A percentile compares a stretch with the other conserved stretches of the same genome.
phyloP scores from a whole-genome alignment of 2,888 invertebrate genomes.

The Acrobasis suavella region DNA sequence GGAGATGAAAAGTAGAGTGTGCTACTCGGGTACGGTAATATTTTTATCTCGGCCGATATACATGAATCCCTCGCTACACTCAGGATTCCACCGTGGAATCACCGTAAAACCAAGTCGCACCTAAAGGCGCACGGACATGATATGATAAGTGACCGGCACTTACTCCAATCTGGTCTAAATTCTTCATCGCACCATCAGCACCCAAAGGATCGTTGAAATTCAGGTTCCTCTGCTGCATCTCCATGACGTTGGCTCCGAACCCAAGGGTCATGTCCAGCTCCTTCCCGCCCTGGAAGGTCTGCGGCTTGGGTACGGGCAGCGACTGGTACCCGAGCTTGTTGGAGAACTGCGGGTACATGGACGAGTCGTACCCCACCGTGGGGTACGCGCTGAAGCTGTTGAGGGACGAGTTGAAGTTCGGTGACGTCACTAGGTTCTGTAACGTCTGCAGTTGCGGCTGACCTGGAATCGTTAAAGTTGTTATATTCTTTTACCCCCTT shows the following conservation, averaged over 20 bases:
- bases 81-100: too few species aligned
- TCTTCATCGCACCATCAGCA: conserved; percentile 45
- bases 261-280: conserved; percentile 51
- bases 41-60: too few species aligned
- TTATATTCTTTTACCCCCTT: background rate
- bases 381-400: conserved; percentile 60
- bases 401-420: conserved; percentile 63
- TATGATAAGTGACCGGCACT: too few species aligned
- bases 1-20: too few species aligned
- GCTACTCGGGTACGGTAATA: too few species aligned
- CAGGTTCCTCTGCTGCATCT: conserved; percentile 50
- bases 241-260: conserved; percentile 50
- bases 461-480: conserved; percentile 25
- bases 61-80: too few species aligned
- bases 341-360: conserved; percentile 70
- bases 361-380: conserved; percentile 61
- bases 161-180: conserved; percentile 55
- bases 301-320: conserved; percentile 49
- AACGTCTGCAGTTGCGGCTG: conserved; percentile 61
- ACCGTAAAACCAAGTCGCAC: too few species aligned
- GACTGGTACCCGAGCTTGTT: conserved; percentile 59
- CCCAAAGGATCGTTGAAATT: conserved; percentile 48
- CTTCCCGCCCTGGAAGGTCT: conserved; percentile 42
- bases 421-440: conserved; percentile 60
- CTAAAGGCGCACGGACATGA: too few species aligned